These are phyloP conservation scores for Paedocypris sp. DNA, from an alignment of 2,113 vertebrate species.

Conservation along the genomic window DNA sequence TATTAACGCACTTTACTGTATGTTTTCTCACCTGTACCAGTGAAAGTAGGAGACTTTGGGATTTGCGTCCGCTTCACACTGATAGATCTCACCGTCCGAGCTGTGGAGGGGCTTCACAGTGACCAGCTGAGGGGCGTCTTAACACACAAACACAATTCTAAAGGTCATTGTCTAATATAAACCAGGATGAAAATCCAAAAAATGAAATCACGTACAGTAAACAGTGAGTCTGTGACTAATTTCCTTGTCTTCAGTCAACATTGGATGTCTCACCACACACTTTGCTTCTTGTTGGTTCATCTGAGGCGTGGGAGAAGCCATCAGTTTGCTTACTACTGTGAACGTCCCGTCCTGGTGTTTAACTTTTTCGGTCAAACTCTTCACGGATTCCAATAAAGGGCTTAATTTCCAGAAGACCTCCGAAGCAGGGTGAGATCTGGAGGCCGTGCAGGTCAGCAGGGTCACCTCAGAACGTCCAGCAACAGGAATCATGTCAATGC, in stretches of 20 bases:
- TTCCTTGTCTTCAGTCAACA: neutral
- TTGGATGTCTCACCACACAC: neutral
- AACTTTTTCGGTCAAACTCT: neutral
- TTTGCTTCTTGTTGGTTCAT: slow-evolving; percentile 3
- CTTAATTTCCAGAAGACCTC: neutral
- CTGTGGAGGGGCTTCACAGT: neutral
- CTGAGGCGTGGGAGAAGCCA: neutral
- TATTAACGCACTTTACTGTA: neutral
- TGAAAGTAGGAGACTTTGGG: neutral
- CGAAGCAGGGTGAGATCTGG: neutral
- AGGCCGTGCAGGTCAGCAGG: neutral
- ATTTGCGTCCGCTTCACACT: slow-evolving; percentile 18
- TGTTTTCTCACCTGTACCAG: slow-evolving; percentile 22
- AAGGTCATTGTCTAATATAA: neutral
- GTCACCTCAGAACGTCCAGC: neutral
- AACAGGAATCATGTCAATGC: neutral
- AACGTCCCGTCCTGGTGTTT: neutral
- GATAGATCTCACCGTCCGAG: neutral
- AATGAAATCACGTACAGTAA: neutral
- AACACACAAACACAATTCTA: neutral
- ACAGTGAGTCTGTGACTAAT: neutral
- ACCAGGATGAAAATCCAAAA: neutral
- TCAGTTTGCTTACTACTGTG: neutral
- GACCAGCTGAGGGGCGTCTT: slow-evolving; percentile 6
- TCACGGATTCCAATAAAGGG: neutral